Conservation (phyloP, 2,113 vertebrate species). For the Pogona vitticeps region DNA sequence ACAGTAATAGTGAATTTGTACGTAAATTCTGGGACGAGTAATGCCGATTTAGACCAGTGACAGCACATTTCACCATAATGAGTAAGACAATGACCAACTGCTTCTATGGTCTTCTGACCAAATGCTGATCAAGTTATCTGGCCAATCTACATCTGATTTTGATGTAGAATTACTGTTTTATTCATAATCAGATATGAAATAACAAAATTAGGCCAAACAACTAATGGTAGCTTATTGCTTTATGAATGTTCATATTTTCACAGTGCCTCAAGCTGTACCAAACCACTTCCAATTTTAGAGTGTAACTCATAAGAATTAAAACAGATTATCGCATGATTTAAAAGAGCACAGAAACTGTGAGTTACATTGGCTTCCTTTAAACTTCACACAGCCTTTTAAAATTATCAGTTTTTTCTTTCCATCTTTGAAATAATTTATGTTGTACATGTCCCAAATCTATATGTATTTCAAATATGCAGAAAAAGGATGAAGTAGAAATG, state of each 20-base stretch:
- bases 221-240: not conserved
- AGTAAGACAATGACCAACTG: too few species aligned
- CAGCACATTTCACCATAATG: too few species aligned
- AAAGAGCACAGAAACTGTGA: slow-evolving; percentile 28
- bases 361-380: slow-evolving; percentile 48
- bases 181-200: not conserved
- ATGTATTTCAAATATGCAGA: slow-evolving; percentile 58
- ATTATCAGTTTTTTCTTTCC: slow-evolving; percentile 14
- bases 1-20: too few species aligned
- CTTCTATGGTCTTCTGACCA: not conserved
- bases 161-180: not conserved
- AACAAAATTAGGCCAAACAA: slow-evolving; percentile 13
- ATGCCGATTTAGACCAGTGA: too few species aligned
- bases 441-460: slow-evolving; percentile 53
- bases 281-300: slow-evolving; percentile 3
- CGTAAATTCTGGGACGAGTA: too few species aligned
- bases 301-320: slow-evolving; percentile 38
- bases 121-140: not conserved
- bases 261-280: slow-evolving; percentile 9
- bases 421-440: slow-evolving; percentile 48
- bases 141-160: not conserved
- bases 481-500: slow-evolving; percentile 51
- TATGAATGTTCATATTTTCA: slow-evolving; percentile 20
- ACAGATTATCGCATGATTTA: slow-evolving; percentile 37
- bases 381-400: slow-evolving; percentile 60